phyloP scores from a whole-genome alignment of 2,888 invertebrate genomes.

The Cantharis rustica region DNA sequence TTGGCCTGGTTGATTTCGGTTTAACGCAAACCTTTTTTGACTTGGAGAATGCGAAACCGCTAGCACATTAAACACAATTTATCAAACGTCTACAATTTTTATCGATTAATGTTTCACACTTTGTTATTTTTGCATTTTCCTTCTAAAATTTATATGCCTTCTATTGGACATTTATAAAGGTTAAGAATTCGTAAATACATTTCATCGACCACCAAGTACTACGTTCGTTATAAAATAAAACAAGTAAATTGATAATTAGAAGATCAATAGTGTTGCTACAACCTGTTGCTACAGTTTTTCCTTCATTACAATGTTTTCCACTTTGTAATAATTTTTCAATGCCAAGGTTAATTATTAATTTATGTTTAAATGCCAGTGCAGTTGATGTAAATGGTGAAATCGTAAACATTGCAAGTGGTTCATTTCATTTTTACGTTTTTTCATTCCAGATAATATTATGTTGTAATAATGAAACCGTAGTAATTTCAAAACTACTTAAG shows the following conservation, averaged over 20 bases:
- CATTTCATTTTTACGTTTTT: not conserved
- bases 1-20: not conserved
- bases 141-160: not conserved
- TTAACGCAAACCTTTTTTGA: not conserved
- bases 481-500: not conserved
- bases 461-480: not conserved
- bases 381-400: not conserved
- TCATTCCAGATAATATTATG: not conserved
- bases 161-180: not conserved
- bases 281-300: not conserved
- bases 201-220: not conserved
- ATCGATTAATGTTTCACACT: not conserved
- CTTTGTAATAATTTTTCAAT: not conserved
- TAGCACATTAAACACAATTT: not conserved
- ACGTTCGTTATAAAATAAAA: not conserved
- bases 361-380: not conserved
- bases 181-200: not conserved
- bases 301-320: not conserved
- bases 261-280: not conserved
- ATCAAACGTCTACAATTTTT: not conserved
- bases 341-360: not conserved
- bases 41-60: not conserved
- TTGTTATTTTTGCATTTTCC: not conserved
- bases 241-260: not conserved
- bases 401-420: not conserved